Conservation (phyloP, 2,113 vertebrate genomes). For the Atlantisia rogersi region DNA sequence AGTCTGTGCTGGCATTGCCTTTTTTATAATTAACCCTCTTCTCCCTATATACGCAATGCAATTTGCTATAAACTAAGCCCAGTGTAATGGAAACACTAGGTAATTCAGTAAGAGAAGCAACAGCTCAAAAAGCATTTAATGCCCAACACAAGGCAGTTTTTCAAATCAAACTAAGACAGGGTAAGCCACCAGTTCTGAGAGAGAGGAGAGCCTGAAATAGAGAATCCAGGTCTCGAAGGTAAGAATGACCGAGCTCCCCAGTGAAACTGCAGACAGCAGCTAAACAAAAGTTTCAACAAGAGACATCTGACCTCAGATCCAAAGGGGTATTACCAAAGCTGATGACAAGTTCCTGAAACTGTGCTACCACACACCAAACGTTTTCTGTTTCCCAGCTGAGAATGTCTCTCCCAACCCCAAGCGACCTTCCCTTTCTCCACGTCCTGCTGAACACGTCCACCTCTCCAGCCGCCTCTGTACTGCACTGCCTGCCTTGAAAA, state of each 20-base stretch:
- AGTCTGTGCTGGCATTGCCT: neutral
- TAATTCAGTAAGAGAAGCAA: neutral
- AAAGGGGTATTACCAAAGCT: neutral
- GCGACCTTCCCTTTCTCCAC: neutral
- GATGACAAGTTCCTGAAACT: neutral
- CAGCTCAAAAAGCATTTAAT: neutral
- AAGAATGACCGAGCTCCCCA: neutral
- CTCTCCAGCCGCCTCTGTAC: neutral
- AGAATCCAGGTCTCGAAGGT: neutral
- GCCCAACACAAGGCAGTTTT: neutral
- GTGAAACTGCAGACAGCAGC: neutral
- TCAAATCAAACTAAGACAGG: rapidly evolving
- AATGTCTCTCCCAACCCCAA: neutral
- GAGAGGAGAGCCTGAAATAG: neutral
- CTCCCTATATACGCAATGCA: neutral
- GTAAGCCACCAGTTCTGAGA: neutral
- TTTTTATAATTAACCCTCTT: neutral
- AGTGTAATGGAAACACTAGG: neutral
- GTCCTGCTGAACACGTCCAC: neutral
- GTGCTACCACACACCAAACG: neutral
- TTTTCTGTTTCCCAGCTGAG: neutral
- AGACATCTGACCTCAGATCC: neutral
- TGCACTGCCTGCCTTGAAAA: neutral
- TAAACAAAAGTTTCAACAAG: neutral
- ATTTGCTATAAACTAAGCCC: neutral